Base-by-base conservation (phyloP, 2,888 invertebrate species). In the Callyntrura guangdongensis region DNA sequence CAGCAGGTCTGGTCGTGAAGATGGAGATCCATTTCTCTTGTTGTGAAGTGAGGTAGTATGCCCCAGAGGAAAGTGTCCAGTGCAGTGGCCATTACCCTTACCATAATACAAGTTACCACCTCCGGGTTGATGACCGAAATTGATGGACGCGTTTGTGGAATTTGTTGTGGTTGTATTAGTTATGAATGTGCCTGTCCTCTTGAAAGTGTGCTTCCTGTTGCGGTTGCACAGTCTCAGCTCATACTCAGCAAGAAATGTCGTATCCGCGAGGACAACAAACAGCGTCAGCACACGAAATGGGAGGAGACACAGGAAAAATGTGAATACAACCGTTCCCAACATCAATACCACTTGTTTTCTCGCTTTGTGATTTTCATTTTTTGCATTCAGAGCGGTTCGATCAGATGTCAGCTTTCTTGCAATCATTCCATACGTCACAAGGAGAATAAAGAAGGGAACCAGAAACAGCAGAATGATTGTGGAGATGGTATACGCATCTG, bases 221-320 rank as follows among this genome's bases (percentile, higher is more conserved):
- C 94, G 6, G 90, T 92, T 94, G 53, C 93, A 93, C 45, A 97
- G 95, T 94, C 96, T 96, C 74, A 97, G 96, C 94, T 97, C 95
- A 92, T 98, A 97, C 94, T 98, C 95, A 47, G 96, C 96, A 49
- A 96, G 95, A 56, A 96, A 95, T 94, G 96, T 96, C 0, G 96
- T 96, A 56, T 97, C 97, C 69, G 97, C 97, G 91, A 97, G 96
- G 83, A 98, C 97, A 89, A 98, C 97, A 97, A 98, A 98, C 61
- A 99, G 95, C 0, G 97, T 98, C 64, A 99, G 96, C 1, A 98
- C 97, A 92, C 98, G 96, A 95, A 98, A 98, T 0, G 99, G 99
- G 91, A 98, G 95, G 67, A 99, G 96, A 94, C 98, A 98, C 84
- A 98, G 95, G 95, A 99, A 99, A 95, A 99, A 99, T 64, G 98